Evolutionary conservation across 2,888 invertebrate genomes (phyloP).

Genomic region (Parnassius glacialis): DNA sequence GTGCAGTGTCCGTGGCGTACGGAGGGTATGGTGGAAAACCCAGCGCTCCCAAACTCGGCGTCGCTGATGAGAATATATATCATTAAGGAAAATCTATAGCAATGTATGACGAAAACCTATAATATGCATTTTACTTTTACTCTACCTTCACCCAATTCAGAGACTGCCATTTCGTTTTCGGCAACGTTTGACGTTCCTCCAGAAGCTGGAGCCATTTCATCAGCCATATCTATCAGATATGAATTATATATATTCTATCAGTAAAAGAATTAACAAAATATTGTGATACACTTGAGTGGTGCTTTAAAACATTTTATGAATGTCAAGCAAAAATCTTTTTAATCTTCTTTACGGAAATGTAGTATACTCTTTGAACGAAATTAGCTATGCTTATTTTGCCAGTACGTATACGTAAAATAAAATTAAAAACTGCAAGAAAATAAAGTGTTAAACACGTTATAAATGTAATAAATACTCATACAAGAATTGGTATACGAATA

Average conservation of each 20-base stretch:
- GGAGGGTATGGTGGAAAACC: conserved; percentile 65
- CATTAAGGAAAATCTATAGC: no score
- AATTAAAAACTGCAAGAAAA: no score
- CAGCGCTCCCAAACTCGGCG: conserved; percentile 26
- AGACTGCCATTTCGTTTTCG: conserved; percentile 40
- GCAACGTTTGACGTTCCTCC: conserved; percentile 43
- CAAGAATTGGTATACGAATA: no score
- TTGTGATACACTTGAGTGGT: conserved; percentile 10
- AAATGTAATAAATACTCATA: no score
- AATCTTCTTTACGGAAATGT: conserved; percentile 6
- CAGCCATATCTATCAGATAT: conserved; percentile 41
- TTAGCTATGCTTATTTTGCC: neutral
- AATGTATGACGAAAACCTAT: no score
- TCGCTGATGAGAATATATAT: conserved; percentile 4
- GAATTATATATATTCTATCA: conserved; percentile 5
- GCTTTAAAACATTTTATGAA: conserved; percentile 14
- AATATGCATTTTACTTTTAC: no score
- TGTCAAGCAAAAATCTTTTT: conserved; percentile 6
- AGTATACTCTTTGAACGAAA: neutral
- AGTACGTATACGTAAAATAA: neutral
- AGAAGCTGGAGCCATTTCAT: conserved; percentile 29
- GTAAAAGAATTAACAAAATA: conserved; percentile 1
- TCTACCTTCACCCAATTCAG: conserved; percentile 43
- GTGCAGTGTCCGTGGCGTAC: conserved; percentile 49
- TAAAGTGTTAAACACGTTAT: no score